Base-by-base conservation (phyloP, 1,140 invertebrate species). In the Drosophila kepulauana region DNA sequence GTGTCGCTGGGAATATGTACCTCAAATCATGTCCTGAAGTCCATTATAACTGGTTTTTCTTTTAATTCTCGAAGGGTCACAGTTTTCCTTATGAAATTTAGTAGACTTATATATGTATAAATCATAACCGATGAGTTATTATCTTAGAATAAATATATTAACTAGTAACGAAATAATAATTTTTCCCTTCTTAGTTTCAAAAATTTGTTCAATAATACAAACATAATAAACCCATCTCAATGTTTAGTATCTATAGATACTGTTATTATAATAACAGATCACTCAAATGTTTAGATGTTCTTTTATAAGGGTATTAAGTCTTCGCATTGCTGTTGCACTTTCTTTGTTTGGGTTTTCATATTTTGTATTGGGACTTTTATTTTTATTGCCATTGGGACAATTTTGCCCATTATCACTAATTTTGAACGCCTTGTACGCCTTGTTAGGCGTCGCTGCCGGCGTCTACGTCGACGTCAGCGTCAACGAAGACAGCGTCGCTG, bases 371-470 rank as follows among this genome's bases (percentile, higher is more conserved):
- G 5, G 10, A 41, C 28, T 58, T 54, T 59, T 82, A 43, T 38
- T 58, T 57, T 63, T 82, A 49, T 30, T 88, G 75, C 81, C 86
- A 88, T 85, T 88, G 85, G 81, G 75, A 88, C 85, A 88, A 88
- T 88, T 85, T 88, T 85, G 85, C 78, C 85, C 81, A 88, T 88
- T 88, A 89, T 88, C 85, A 88, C 85, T 85, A 84, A 88, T 88
- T 88, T 88, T 85, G 64, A 80, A 87, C 76, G 82, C 79, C 68
- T 67, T 68, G 65, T 64, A 79, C 46, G 67, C 71, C 82, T 87
- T 86, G 79, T 87, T 86, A 85, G 78, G 79, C 78, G 79, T 76
- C 71, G 78, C 68, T 48, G 73, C 30, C 48, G 54, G 45, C 11
- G 64, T 13, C 62, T n/a, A 28, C 25, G 51, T 0, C 38, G 35